phyloP scores from a whole-genome alignment of 2,888 invertebrate genomes.

The Lapara coniferarum region DNA sequence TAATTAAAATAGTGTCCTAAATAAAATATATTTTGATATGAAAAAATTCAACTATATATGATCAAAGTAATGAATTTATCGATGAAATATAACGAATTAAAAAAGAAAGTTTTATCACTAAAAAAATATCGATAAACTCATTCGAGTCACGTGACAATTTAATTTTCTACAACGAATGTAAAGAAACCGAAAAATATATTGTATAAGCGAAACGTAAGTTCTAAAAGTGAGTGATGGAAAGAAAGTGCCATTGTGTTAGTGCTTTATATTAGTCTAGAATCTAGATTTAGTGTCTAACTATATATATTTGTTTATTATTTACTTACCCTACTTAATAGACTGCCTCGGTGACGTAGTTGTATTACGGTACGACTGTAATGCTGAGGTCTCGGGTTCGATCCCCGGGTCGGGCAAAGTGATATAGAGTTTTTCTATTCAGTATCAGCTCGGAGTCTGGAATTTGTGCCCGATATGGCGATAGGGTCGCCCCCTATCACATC shows the following conservation, averaged over 20 bases:
- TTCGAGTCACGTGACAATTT: neutral
- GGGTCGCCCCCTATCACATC: too few species aligned
- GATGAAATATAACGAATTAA: neutral
- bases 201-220: slow-evolving; percentile 27
- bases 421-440: too few species aligned
- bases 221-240: slow-evolving; percentile 55
- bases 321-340: neutral
- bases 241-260: slow-evolving; percentile 71
- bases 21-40: too few species aligned
- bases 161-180: slow-evolving; percentile 44
- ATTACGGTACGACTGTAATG: too few species aligned
- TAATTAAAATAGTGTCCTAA: too few species aligned
- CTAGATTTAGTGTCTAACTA: slow-evolving; percentile 27
- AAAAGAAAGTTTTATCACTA: too few species aligned
- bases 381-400: too few species aligned
- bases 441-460: too few species aligned
- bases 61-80: neutral
- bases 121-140: slow-evolving; percentile 13
- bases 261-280: slow-evolving; percentile 59
- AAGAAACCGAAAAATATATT: slow-evolving; percentile 29
- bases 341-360: too few species aligned
- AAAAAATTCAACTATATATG: neutral
- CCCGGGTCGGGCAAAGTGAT: too few species aligned
- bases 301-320: neutral
- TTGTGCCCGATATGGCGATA: too few species aligned